These are phyloP conservation scores for Thyatira batis DNA, from an alignment of 2,888 invertebrate species.

Conservation along the genomic window DNA sequence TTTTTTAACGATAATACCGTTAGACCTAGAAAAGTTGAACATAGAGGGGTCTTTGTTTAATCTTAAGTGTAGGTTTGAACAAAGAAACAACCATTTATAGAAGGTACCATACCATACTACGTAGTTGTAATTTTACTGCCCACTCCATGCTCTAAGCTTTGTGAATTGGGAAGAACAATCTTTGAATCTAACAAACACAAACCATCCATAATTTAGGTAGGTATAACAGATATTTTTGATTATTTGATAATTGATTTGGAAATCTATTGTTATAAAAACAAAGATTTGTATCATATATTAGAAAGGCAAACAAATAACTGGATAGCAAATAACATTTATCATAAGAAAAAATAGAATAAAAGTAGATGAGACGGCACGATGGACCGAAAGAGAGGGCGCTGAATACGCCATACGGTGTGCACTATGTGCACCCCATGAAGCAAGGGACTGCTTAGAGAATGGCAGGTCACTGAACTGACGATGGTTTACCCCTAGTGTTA, in stretches of 20 bases:
- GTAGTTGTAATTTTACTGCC: too few species aligned
- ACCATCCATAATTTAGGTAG: too few species aligned
- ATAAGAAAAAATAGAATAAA: constrained; percentile 47
- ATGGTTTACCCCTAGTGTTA: constrained; percentile 53
- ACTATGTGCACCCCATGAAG: constrained; percentile 65
- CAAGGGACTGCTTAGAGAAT: constrained; percentile 61
- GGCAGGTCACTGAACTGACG: constrained; percentile 72
- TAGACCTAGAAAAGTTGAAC: background rate
- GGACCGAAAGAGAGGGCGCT: constrained; percentile 53
- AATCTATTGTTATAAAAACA: too few species aligned
- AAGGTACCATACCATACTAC: too few species aligned
- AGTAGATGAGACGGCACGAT: constrained; percentile 47
- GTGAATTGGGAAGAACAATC: too few species aligned
- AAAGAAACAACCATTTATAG: background rate
- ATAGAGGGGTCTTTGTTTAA: background rate
- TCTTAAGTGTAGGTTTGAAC: background rate
- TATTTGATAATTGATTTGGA: too few species aligned
- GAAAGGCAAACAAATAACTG: background rate
- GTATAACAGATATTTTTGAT: too few species aligned
- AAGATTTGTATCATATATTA: background rate
- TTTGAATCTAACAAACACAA: too few species aligned
- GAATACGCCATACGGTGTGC: constrained; percentile 48
- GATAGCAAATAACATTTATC: constrained; percentile 12
- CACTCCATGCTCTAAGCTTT: too few species aligned
- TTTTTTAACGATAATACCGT: too few species aligned